These are phyloP conservation scores for Pararge aegeria DNA, from an alignment of 1,140 invertebrate genomes.

Conservation along the genomic window DNA sequence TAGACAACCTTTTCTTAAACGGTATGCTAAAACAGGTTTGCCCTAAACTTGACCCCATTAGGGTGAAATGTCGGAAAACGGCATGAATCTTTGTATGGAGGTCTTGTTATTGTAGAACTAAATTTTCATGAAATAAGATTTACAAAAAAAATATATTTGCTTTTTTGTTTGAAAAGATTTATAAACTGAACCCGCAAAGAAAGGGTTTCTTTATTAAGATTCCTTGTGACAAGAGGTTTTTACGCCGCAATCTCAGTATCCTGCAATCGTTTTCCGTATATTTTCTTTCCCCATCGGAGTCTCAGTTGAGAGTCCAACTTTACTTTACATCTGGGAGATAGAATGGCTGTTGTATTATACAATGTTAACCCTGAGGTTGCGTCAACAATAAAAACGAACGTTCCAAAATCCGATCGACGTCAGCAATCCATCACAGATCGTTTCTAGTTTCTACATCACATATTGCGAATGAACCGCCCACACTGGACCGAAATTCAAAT, in stretches of 20 bases:
- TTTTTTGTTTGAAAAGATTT: background rate
- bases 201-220: background rate
- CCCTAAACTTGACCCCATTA: no score
- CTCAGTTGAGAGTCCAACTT: background rate
- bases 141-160: no score
- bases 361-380: background rate
- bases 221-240: background rate
- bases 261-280: background rate
- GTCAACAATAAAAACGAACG: constrained; percentile 4
- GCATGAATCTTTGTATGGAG: no score
- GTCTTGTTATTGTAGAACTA: no score
- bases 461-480: background rate
- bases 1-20: no score
- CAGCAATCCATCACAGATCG: constrained; percentile 6
- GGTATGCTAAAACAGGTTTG: no score
- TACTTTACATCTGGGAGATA: background rate
- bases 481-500: background rate
- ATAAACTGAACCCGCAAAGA: background rate
- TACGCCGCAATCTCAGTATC: no score
- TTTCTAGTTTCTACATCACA: constrained; percentile 1
- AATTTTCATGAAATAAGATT: no score
- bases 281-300: background rate
- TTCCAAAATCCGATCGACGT: background rate
- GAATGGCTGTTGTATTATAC: background rate
- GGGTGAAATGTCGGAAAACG: no score